Percentiles rank a stretch among this genome's conserved stretches.
phyloP scores from a whole-genome alignment of 1,140 invertebrate species.

The Zaprionus africanus region DNA sequence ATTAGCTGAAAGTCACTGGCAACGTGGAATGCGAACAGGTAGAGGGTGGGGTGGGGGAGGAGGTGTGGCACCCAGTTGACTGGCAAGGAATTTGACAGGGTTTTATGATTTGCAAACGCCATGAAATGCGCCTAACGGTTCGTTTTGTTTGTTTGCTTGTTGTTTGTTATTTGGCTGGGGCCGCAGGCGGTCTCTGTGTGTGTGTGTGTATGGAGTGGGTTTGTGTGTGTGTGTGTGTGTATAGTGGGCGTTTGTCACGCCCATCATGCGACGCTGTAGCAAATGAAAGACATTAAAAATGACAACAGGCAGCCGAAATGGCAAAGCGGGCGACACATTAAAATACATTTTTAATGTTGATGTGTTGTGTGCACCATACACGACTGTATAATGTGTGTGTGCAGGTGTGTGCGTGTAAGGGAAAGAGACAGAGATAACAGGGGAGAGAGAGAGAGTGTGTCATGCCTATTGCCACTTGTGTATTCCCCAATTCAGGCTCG shows the following conservation, averaged over 20 bases:
- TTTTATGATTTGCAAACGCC: conserved; percentile 79
- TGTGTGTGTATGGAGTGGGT: background rate
- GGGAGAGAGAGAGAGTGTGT: background rate
- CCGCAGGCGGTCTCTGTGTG: background rate
- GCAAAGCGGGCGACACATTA: conserved; percentile 70
- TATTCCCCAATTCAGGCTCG: background rate
- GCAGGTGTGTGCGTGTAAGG: conserved; percentile 11
- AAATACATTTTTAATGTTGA: conserved; percentile 81
- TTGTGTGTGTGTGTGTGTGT: background rate
- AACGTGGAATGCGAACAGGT: conserved; percentile 7
- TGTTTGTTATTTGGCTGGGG: conserved; percentile 14
- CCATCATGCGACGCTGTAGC: conserved; percentile 40
- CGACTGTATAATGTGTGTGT: conserved; percentile 22
- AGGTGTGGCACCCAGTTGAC: conserved; percentile 9
- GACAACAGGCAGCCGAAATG: conserved; percentile 63
- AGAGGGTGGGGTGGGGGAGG: background rate
- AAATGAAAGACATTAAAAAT: conserved; percentile 76
- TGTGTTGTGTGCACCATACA: conserved; percentile 38
- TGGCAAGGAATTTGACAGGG: conserved; percentile 62
- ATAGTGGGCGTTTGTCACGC: conserved; percentile 33
- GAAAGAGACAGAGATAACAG: background rate
- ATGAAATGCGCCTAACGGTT: conserved; percentile 72
- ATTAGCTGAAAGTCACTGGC: conserved; percentile 69
- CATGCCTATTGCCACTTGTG: background rate
- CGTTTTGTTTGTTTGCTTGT: conserved; percentile 36